A percentile compares a stretch with the other conserved stretches of the same genome.
Conservation (phyloP, 1,140 invertebrate genomes). For the Panulirus ornatus region DNA sequence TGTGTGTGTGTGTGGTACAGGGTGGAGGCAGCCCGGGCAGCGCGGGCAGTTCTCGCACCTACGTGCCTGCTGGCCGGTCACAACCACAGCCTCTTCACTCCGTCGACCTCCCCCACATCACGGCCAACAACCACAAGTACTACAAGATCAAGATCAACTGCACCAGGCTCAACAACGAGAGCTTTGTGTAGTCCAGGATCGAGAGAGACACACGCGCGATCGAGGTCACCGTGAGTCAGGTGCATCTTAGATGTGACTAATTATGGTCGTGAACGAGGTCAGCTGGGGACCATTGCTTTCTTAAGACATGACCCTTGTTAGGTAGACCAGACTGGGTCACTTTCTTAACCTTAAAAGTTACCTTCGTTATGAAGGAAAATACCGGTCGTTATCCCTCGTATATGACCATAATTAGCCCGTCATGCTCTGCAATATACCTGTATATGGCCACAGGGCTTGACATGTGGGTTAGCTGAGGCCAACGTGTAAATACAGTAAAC, state of each 20-base stretch:
- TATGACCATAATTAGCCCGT: not conserved
- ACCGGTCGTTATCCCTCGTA: not conserved
- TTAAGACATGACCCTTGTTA: not conserved
- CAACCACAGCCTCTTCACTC: conserved; percentile 55
- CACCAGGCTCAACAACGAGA: conserved; percentile 65
- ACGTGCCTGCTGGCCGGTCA: not conserved
- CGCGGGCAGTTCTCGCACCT: not conserved
- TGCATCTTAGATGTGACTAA: not conserved
- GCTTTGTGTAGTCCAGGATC: conserved; percentile 43
- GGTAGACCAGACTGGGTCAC: too few species aligned
- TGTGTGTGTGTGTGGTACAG: not conserved
- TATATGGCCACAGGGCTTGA: too few species aligned
- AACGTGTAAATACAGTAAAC: too few species aligned
- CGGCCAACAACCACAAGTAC: conserved; percentile 62
- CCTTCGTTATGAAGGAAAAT: not conserved
- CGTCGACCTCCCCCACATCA: conserved; percentile 35
- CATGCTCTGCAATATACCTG: too few species aligned
- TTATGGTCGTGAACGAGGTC: not conserved
- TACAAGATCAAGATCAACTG: conserved; percentile 71
- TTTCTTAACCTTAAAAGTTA: not conserved
- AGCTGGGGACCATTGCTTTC: not conserved
- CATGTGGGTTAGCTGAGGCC: too few species aligned
- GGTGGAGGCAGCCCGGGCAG: not conserved
- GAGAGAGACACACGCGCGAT: not conserved
- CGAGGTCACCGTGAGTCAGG: not conserved